These are phyloP conservation scores for Drosophila subpulchrella DNA, from an alignment of 1,140 invertebrate species.

Conservation along the genomic window DNA sequence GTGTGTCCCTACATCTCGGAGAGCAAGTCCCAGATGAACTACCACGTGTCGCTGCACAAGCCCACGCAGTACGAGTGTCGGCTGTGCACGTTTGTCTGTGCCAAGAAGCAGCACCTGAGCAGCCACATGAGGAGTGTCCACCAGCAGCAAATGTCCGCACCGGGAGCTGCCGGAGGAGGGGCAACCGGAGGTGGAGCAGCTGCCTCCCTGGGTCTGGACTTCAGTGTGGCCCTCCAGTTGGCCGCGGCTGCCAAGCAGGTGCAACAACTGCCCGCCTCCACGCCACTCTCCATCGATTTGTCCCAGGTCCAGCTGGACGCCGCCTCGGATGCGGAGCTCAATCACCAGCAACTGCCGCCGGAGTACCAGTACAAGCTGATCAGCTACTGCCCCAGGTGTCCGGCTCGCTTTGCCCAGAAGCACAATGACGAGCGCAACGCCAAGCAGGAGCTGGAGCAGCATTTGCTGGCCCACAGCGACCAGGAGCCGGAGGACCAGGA, in stretches of 20 bases:
- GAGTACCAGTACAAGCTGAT: constrained; percentile 83
- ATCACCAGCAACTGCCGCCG: constrained; percentile 59
- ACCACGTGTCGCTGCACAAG: constrained; percentile 94
- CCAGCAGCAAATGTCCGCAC: constrained; percentile 56
- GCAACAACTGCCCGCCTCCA: constrained; percentile 45
- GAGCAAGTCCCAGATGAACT: constrained; percentile 93
- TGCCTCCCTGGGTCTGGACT: constrained; percentile 79
- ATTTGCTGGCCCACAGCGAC: constrained; percentile 86
- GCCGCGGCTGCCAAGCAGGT: constrained; percentile 84
- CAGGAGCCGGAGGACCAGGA: constrained; percentile 41
- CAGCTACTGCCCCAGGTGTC: constrained; percentile 89
- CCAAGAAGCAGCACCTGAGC: constrained; percentile 91
- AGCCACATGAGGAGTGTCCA: constrained; percentile 88
- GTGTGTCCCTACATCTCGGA: constrained; percentile 92
- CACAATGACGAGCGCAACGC: constrained; percentile 85
- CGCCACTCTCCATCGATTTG: constrained; percentile 59
- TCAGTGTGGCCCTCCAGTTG: constrained; percentile 60
- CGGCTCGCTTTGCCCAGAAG: constrained; percentile 88
- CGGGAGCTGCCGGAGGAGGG: constrained; percentile 12
- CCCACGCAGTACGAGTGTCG: constrained; percentile 91
- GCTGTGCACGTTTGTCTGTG: constrained; percentile 93
- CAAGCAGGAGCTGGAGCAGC: constrained; percentile 85
- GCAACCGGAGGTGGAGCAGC: background rate
- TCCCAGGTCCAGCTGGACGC: constrained; percentile 56
- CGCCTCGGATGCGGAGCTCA: constrained; percentile 28